These are phyloP conservation scores for Aptenodytes patagonicus DNA, from an alignment of 2,113 vertebrate genomes.

Conservation along the genomic window DNA sequence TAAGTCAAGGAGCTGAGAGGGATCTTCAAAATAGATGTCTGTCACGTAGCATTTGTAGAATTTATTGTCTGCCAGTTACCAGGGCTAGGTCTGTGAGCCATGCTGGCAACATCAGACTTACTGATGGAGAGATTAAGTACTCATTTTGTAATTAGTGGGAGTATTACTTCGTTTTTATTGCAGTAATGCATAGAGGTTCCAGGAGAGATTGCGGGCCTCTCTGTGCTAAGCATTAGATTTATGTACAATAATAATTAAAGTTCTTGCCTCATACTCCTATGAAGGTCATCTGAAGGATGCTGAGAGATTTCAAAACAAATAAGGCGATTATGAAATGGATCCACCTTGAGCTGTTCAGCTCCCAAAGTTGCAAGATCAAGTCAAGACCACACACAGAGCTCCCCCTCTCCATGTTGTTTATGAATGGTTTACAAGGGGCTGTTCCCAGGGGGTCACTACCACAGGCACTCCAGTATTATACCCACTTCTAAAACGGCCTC, in stretches of 20 bases:
- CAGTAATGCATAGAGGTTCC: slow-evolving; percentile 1
- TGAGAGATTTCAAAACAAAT: slow-evolving; percentile 57
- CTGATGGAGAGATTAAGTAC: not conserved
- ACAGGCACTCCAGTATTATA: slow-evolving; percentile 52
- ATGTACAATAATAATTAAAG: slow-evolving; percentile 49
- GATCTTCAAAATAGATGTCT: slow-evolving; percentile 42
- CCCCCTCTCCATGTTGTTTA: slow-evolving; percentile 33
- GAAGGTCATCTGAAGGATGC: slow-evolving; percentile 56
- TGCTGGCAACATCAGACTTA: not conserved
- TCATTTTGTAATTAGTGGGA: slow-evolving; percentile 47
- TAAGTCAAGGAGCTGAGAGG: slow-evolving; percentile 29
- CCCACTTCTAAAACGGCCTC: slow-evolving; percentile 35
- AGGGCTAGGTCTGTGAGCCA: not conserved
- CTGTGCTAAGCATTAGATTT: slow-evolving; percentile 54
- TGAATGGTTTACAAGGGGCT: slow-evolving; percentile 55
- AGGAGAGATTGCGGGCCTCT: slow-evolving; percentile 11
- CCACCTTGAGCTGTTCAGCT: slow-evolving; percentile 48
- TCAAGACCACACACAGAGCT: slow-evolving; percentile 58
- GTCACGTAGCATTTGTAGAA: slow-evolving; percentile 21
- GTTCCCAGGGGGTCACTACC: slow-evolving; percentile 42
- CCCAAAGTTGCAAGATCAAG: slow-evolving; percentile 38
- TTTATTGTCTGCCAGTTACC: slow-evolving; percentile 39
- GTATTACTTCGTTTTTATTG: slow-evolving; percentile 43
- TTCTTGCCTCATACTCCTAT: slow-evolving; percentile 19
- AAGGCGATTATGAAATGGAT: slow-evolving; percentile 49